Evolutionary conservation across 2,113 vertebrate species (phyloP), one percentile per base, ranked within the genome.

Genomic region (Tyto alba): DNA sequence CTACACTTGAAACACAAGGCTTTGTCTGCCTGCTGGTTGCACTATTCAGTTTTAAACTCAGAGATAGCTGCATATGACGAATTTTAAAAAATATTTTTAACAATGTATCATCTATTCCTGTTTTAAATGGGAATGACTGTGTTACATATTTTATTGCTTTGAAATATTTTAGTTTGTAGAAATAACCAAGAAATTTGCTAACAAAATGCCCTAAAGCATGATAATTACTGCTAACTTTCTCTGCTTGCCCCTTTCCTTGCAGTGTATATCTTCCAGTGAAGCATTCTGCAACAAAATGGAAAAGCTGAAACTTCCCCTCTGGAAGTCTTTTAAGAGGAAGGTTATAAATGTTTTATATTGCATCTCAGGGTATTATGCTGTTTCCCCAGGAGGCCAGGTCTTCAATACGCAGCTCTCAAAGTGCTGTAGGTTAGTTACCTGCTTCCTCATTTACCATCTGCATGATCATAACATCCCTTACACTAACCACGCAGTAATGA

Each of bases 301-400:
- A 92, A 94, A 71, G 30, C 27, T 95, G 89, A 94, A 96, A 81
- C 81, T 84, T 86, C 72, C 43, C 89, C 85, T 75, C 50, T 74
- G 63, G 63, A 95, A 92, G 67, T 63, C 67, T 96, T 89, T 95
- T 89, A 76, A 93, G 95, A 88, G 57, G 26, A 17, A 95, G 26
- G 40, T 53, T 96, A 93, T 92, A 91, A 89, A 90, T 92, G 85
- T 95, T 95, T 96, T 76, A 92, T 75, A 69, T 75, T 50, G 56
- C 77, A 94, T 93, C 67, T 86, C 89, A 82, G 72, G 79, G 66
- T 63, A 83, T 90, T 92, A 41, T 59, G 38, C 73, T 83, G 43
- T 50, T 95, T 94, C 56, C 90, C 79, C 47, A 77, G 80, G 83
- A 96, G 96, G 90, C 47, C 76, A 29, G 38, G 60, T 74, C 59